Base-by-base conservation (phyloP, 2,888 invertebrate species). In the Machimus atricapillus region DNA sequence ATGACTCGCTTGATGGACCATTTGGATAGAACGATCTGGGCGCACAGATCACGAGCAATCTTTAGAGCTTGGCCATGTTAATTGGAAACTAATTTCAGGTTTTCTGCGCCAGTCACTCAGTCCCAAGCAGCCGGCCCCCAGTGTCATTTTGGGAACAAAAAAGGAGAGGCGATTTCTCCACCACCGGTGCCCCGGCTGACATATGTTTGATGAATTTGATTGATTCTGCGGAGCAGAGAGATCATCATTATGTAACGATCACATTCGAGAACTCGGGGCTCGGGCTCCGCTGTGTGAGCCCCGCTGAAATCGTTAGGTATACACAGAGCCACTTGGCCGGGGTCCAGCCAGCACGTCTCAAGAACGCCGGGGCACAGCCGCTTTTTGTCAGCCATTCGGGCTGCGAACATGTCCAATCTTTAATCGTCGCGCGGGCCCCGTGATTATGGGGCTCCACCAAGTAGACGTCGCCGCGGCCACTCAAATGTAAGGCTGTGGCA, bases 61-160 rank as follows among this genome's bases (percentile, higher is more conserved):
- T 81, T 86, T 86, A 86, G 73, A 86, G 43, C 56, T 31, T 52
- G 73, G 76, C 76, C 86, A 87, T 86, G 86, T 86, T 87, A 87
- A 87, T 87, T 87, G 87, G 86, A 87, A 87, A 76, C 86, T 87
- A 87, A 86, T 87, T 87, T 86, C 86, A 82, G 87, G 87, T 81
- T 78, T 58, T 87, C 40, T 83, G 74, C 58, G 86, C 86, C 66
- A 79, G 73, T 79, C 86, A 86, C 73, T 73, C 79, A 56, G 79
- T 9, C 66, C 79, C 34, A n/a, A 37, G 43, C 16, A 58, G 43
- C 19, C 86, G 19, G 58, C 79, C 56, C 66, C 78, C 81, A 79
- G 78, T 81, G 86, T 78, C 86, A 86, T 78, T 86, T 81, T 19
- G 31, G 78, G 27, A 73, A 66, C 0, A 40, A 40, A 79, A 79